Evolutionary conservation across 2,797 vertebrate species (phyloP).

Genomic region (Parotocinclus haroldoi): DNA sequence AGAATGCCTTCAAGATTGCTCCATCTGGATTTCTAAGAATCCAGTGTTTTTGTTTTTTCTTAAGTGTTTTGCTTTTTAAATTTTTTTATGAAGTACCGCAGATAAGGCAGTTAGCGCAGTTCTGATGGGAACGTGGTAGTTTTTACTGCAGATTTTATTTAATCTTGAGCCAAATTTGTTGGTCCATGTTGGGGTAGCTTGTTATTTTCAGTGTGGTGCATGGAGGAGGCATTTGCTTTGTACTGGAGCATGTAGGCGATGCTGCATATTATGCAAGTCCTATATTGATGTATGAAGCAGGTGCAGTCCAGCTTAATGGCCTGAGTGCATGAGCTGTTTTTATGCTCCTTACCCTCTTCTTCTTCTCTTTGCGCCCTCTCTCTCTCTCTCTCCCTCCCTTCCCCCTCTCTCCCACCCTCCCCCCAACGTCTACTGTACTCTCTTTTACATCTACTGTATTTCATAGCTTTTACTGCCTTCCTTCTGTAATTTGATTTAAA

Average conservation of each 20-base stretch:
- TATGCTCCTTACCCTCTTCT: conserved; percentile 1
- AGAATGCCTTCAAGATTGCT: too few species aligned
- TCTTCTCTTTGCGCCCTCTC: background rate
- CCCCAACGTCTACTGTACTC: conserved; percentile 25
- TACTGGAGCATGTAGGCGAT: conserved; percentile 6
- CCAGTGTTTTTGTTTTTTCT: too few species aligned
- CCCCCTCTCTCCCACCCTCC: conserved; percentile 33
- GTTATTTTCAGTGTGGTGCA: background rate
- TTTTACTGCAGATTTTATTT: too few species aligned
- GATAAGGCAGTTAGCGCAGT: too few species aligned
- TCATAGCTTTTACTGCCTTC: background rate
- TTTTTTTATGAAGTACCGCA: too few species aligned
- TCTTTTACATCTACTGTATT: conserved; percentile 42
- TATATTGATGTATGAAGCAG: conserved; percentile 45
- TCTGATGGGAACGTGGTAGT: too few species aligned
- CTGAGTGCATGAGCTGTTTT: conserved; percentile 31
- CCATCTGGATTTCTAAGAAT: too few species aligned
- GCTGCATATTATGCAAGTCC: conserved; percentile 6
- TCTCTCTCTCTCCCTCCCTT: conserved; percentile 30
- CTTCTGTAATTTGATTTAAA: conserved; percentile 43
- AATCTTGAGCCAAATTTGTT: too few species aligned
- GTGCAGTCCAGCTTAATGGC: conserved; percentile 54
- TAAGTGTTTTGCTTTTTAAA: too few species aligned
- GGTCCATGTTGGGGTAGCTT: background rate
- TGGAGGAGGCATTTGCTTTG: background rate